These are phyloP conservation scores for Candoia aspera DNA, from an alignment of 2,113 vertebrate species.

Conservation along the genomic window DNA sequence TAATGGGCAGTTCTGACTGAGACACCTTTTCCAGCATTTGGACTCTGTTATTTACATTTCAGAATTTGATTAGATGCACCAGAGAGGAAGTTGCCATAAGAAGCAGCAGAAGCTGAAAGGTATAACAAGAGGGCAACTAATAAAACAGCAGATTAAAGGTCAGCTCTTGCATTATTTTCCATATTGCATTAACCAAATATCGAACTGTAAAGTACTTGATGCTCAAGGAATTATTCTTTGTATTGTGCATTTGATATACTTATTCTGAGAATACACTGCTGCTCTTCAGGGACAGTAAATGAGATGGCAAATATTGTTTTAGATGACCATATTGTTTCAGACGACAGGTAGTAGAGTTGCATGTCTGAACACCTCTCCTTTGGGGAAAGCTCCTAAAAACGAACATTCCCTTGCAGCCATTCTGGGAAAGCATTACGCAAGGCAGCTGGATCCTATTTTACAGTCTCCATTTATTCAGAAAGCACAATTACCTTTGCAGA, in stretches of 20 bases:
- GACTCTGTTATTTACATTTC: constrained; percentile 46
- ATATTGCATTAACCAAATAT: constrained; percentile 11
- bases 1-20: constrained; percentile 9
- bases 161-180: not conserved
- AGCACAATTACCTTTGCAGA: not conserved
- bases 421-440: not conserved
- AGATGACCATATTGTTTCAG: not conserved
- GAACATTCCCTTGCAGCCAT: not conserved
- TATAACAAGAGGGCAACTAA: constrained; percentile 45
- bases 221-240: constrained; percentile 43
- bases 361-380: not conserved
- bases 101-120: constrained; percentile 41
- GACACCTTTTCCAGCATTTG: not conserved
- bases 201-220: constrained; percentile 35
- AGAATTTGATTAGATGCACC: constrained; percentile 42
- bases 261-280: not conserved
- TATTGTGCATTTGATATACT: not conserved
- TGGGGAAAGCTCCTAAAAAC: not conserved
- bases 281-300: not conserved
- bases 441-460: not conserved
- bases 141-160: constrained; percentile 53
- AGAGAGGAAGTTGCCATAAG: constrained; percentile 29
- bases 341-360: not conserved
- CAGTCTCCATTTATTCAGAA: not conserved
- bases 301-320: not conserved